These are phyloP conservation scores for Ooceraea biroi DNA, from an alignment of 1,140 invertebrate genomes.

Conservation along the genomic window DNA sequence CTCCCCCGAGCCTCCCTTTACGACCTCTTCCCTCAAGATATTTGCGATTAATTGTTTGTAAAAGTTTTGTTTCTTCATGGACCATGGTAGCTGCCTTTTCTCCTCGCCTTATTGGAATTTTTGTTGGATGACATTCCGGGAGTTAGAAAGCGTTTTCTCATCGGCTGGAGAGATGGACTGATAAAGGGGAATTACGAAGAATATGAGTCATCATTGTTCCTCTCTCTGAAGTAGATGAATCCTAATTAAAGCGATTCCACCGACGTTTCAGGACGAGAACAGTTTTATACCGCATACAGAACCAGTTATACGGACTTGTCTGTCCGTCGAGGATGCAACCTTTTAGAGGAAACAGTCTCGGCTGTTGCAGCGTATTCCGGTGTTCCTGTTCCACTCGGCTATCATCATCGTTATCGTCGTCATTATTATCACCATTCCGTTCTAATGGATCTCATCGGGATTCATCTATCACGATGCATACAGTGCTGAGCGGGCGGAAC, in stretches of 20 bases:
- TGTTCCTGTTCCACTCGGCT: slow-evolving; percentile 29
- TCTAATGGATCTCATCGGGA: slow-evolving; percentile 37
- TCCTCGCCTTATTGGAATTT: neutral
- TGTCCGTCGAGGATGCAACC: slow-evolving; percentile 14
- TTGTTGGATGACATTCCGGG: neutral
- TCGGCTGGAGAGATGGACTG: neutral
- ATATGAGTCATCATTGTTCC: slow-evolving; percentile 5
- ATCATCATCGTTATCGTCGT: slow-evolving; percentile 36
- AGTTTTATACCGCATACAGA: slow-evolving; percentile 53
- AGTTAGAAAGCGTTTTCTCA: neutral
- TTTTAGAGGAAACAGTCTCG: slow-evolving; percentile 29
- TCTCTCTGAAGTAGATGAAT: slow-evolving; percentile 8
- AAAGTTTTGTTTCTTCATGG: neutral
- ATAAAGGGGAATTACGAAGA: neutral
- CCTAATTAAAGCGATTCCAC: slow-evolving; percentile 56
- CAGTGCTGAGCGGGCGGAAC: slow-evolving; percentile 38
- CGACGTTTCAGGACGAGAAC: slow-evolving; percentile 24
- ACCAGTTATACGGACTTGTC: slow-evolving; percentile 55
- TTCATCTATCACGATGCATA: slow-evolving; percentile 41
- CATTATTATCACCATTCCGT: slow-evolving; percentile 26
- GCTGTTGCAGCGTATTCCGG: slow-evolving; percentile 19
- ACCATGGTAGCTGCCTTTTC: neutral
- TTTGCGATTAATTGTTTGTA: neutral
- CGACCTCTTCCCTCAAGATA: neutral
- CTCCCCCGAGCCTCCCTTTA: neutral